These are phyloP conservation scores for Chaetorhynchus papuensis DNA, from an alignment of 2,113 vertebrate genomes.

Conservation along the genomic window DNA sequence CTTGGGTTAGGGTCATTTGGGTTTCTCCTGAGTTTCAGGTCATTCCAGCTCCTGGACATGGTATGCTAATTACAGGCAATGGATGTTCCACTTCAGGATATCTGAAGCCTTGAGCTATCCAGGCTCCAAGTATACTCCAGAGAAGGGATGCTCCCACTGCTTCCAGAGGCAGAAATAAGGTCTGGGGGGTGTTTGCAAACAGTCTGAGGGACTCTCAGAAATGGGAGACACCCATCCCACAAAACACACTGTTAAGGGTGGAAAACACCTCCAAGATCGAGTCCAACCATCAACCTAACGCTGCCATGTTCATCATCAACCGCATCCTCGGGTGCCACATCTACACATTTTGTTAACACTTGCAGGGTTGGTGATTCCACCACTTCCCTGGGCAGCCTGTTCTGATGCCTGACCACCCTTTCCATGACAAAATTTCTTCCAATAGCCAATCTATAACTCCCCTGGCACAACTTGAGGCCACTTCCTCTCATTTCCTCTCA, in stretches of 20 bases:
- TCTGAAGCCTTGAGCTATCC: neutral
- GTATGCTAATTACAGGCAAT: neutral
- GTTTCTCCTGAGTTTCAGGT: neutral
- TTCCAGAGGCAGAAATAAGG: neutral
- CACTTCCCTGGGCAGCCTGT: neutral
- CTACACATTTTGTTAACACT: neutral
- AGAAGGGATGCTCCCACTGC: neutral
- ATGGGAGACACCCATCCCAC: neutral
- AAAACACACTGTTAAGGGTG: neutral
- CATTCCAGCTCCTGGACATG: neutral
- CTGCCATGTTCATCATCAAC: neutral
- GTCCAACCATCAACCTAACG: neutral
- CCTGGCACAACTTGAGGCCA: neutral
- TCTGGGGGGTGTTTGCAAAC: neutral
- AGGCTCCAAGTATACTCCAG: neutral
- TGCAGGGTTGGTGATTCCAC: neutral
- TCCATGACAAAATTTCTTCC: neutral
- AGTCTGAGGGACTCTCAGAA: neutral
- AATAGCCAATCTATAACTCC: neutral
- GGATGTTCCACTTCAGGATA: neutral
- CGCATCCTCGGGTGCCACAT: neutral
- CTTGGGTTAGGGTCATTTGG: too few species aligned
- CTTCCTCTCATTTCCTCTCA: neutral
- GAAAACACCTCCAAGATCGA: neutral
- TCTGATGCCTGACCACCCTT: fast-evolving